Evolutionary conservation across 2,113 vertebrate species (phyloP).

Genomic region (Lipotes vexillifer): DNA sequence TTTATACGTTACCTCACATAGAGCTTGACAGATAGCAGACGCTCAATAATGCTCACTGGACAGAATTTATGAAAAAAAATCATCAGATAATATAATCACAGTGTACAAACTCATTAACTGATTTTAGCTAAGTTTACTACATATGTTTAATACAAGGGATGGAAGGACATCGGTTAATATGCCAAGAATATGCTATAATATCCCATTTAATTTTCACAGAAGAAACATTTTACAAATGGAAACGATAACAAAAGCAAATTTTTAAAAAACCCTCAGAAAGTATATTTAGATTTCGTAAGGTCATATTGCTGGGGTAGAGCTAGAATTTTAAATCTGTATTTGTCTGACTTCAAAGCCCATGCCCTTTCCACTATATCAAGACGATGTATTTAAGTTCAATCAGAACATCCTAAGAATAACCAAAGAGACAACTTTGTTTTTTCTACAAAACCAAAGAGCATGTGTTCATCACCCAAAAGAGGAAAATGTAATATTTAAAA

Average conservation of each 20-base stretch:
- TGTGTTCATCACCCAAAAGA: slow-evolving; percentile 13
- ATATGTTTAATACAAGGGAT: not conserved
- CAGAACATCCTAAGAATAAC: not conserved
- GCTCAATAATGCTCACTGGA: not conserved
- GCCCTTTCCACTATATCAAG: not conserved
- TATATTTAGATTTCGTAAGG: not conserved
- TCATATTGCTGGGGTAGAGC: not conserved
- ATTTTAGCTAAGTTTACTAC: not conserved
- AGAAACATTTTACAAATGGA: not conserved
- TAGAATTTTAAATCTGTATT: not conserved
- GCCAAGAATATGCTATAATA: not conserved
- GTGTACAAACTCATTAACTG: not conserved
- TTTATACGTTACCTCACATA: not conserved
- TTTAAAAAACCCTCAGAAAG: not conserved
- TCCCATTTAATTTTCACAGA: not conserved
- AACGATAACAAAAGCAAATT: not conserved
- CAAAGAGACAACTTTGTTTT: slow-evolving; percentile 12
- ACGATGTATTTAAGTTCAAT: not conserved
- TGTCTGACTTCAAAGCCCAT: not conserved
- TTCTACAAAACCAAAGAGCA: slow-evolving; percentile 5
- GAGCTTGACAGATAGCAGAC: not conserved
- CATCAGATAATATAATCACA: not conserved
- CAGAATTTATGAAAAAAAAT: not conserved
- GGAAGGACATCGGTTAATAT: not conserved
- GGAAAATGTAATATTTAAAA: slow-evolving; percentile 7